Conservation (phyloP, 2,888 invertebrate species). For the Synanthedon myopaeformis region DNA sequence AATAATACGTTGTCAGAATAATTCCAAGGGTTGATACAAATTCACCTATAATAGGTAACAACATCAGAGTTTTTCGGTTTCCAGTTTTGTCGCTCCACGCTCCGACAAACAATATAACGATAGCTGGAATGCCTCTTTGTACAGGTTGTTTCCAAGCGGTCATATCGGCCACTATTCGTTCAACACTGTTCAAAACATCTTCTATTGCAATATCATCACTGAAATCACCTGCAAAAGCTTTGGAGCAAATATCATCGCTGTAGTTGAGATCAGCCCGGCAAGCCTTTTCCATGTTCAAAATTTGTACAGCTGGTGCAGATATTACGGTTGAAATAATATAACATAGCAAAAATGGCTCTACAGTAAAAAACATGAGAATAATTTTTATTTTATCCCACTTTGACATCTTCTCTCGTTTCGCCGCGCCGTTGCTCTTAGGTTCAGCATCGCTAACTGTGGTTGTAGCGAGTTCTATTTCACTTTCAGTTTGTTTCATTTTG, state of each 20-base stretch:
- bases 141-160: constrained; percentile 66
- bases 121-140: constrained; percentile 66
- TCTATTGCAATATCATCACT: constrained; percentile 31
- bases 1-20: constrained; percentile 65
- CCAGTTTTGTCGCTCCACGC: constrained; percentile 74
- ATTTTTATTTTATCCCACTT: constrained; percentile 14
- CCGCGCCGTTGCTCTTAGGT: constrained; percentile 10
- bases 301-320: constrained; percentile 68
- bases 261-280: constrained; percentile 63
- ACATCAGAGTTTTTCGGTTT: constrained; percentile 67
- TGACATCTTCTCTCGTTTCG: constrained; percentile 7
- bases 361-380: constrained; percentile 56
- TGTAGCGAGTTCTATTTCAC: constrained; percentile 15
- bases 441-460: constrained; percentile 6
- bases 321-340: constrained; percentile 73
- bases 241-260: constrained; percentile 58
- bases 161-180: constrained; percentile 60
- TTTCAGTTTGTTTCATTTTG: constrained; percentile 21
- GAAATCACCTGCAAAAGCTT: constrained; percentile 33
- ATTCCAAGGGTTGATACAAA: constrained; percentile 60
- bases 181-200: constrained; percentile 43
- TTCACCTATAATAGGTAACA: constrained; percentile 69
- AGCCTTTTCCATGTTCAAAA: constrained; percentile 69
- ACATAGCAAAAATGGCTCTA: constrained; percentile 74
- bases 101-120: constrained; percentile 70